Evolutionary conservation across 2,113 vertebrate species (phyloP), one percentile per base, ranked within the genome.

Genomic region (Pangasianodon hypophthalmus): DNA sequence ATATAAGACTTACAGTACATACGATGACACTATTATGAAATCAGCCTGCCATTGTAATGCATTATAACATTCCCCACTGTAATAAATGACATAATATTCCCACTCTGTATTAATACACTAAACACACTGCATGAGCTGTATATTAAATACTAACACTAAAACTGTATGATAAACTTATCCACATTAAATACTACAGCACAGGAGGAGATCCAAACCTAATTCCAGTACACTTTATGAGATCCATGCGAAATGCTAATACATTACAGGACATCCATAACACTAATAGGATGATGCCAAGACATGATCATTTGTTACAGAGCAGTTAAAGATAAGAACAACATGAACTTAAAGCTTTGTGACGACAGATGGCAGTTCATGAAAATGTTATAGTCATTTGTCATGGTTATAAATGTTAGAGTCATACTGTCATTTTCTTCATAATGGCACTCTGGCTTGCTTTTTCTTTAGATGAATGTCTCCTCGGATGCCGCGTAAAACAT

Each of bases 351-450:
- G 46, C 54, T 85, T 26, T 50, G 26, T 64, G 37, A 60, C 56
- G 46, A 58, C 67, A 85, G 69, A 84, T 89, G 88, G 83, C 32
- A 19, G 48, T 79, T 80, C 56, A 19, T 14, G 32, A 54, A 88
- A 88, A 88, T 88, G 87, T 88, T 84, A 41, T 13, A 32, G 80
- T 81, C 73, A 18, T 89, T 67, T 86, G 24, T 89, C 54, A 18
- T 5, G 10, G 13, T 77, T 77, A 87, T 69, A 37, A 67, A 84
- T 37, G 82, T 62, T 62, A 9, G 2, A 62, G 56, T 84, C 56
- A 84, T 26, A 50, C 60, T 69, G 56, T 79, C 32, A 6, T 54
- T 71, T 80, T 82, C 69, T 37, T 89, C 64, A 52, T 80, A 90
- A 64, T 87, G 75, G 32, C 41, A 67, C 46, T 79, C 29, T 41